Base-by-base conservation (phyloP, 37 sponge, comb jelly and placozoan species). In the Petrosia ficiformis region DNA sequence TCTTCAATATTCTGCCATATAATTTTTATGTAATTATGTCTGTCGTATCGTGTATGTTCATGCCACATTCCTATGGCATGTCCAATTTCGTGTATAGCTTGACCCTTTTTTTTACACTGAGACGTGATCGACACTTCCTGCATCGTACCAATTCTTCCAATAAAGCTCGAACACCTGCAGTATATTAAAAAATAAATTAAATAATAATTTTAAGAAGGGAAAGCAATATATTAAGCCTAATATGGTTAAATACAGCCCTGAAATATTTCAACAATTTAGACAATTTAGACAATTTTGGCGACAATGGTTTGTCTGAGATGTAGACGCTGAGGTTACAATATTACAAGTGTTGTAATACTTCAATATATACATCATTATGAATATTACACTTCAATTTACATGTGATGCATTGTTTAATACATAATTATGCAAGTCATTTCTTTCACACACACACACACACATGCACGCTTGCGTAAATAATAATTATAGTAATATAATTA, bases 1-100 rank as follows among this genome's bases (percentile, higher is more conserved):
- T 33, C 38, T n/a, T 39, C 5, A 11, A 85, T 44, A 38, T 77
- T 81, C 36, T 82, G 39, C 48, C 57, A 76, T 2, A 58, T 4
- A 16, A 90, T 64, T 25, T 16, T n/a, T 24, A 90, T 76, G 71
- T 73, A 90, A 0, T 58, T 63, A 29, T 90, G 79, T 56, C 91
- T 59, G 44, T 90, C 91, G 8, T 68, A 74, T 40, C 91, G 58
- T 0, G 73, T 61, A 37, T 90, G 91, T 70, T 90, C 91, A 38
- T 90, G 91, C 63, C 75, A 80, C 26, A 90, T 57, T 14, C 91
- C 91, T 25, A 90, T 42, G 22, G 77, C 86, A 57, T 90, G 91
- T 8, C 91, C 86, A 4, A 90, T 59, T 43, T 90, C 86, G 37
- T 90, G 91, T 37, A 81, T 40, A 29, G 83, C 79, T 32, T 74